These are phyloP conservation scores for Drosophila mojavensis DNA, from an alignment of 1,140 invertebrate species.

Conservation along the genomic window DNA sequence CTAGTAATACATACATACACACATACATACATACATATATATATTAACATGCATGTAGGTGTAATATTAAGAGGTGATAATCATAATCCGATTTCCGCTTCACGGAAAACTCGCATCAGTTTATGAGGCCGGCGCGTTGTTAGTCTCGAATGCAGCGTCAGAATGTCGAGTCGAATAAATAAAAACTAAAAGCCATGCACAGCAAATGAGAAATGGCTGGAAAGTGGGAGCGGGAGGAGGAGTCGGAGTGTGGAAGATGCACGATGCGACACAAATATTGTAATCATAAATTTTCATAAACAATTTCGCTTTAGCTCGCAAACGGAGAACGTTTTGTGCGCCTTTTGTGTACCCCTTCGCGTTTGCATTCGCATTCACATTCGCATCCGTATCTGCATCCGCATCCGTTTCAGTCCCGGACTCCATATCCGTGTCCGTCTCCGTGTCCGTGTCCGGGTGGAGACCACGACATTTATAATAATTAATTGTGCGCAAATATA, in stretches of 20 bases:
- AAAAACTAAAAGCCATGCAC: constrained; percentile 63
- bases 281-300: constrained; percentile 83
- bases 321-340: constrained; percentile 43
- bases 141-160: constrained; percentile 31
- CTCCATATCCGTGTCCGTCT: constrained; percentile 3
- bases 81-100: constrained; percentile 59
- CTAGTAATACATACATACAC: background rate
- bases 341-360: constrained; percentile 40
- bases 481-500: constrained; percentile 83
- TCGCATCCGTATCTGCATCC: constrained; percentile 16
- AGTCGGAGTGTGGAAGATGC: constrained; percentile 39
- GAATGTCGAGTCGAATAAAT: constrained; percentile 57
- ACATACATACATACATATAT: background rate
- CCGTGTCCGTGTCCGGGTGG: constrained; percentile 20
- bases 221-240: background rate
- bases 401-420: constrained; percentile 23
- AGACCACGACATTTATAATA: constrained; percentile 81
- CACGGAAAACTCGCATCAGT: background rate
- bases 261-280: constrained; percentile 79
- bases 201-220: constrained; percentile 9
- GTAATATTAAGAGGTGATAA: constrained; percentile 57
- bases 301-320: constrained; percentile 71
- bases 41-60: constrained; percentile 22
- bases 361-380: constrained; percentile 12
- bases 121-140: constrained; percentile 2